Evolutionary conservation across 2,888 invertebrate genomes (phyloP), one percentile per base, ranked within the genome.

Genomic region (Leucania comma): DNA sequence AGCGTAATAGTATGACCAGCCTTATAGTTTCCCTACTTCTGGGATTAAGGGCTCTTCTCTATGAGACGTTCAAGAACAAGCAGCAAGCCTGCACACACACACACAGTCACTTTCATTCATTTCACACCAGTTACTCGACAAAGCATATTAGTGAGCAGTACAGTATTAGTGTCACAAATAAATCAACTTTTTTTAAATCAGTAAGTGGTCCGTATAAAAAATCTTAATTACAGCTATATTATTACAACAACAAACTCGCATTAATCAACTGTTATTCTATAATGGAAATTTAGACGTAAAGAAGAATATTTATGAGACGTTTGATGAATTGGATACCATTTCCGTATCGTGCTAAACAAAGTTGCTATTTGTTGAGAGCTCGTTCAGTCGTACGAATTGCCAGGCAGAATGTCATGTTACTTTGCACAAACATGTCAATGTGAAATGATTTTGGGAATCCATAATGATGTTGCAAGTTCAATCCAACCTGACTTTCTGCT

Each of bases 251-350:
- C 58, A 58, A 68, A 61, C 9, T 14, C 35, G 26, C 51, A 62
- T 59, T 51, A 38, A 63, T 60, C 56, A 48, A 24, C 38, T 35
- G 51, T 61, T 50, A 29, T n/a, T 53, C 50, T 59, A 59, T 48
- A 78, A 51, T 62, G 38, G 17, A 74, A 68, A 79, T 73, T 73
- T 73, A 54, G 53, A 50, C 57, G 46, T 60, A 53, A 54, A 71
- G 38, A 56, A 68, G 10, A 35, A 68, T 68, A 79, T 74, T 77
- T 79, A 75, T 57, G 64, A 69, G 53, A 54, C 64, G 75, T 83
- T 88, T 65, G 69, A 80, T 65, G 61, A 51, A 58, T 53, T 64
- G 14, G 29, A 29, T 42, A 69, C 46, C 22, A 75, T 59, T 75
- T 71, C 77, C 71, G 68, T 63, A 60, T 46, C 74, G 46, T 68